A percentile compares a stretch with the other conserved stretches of the same genome.
Conservation (phyloP, 2,888 invertebrate species). For the Thymelicus acteon region DNA sequence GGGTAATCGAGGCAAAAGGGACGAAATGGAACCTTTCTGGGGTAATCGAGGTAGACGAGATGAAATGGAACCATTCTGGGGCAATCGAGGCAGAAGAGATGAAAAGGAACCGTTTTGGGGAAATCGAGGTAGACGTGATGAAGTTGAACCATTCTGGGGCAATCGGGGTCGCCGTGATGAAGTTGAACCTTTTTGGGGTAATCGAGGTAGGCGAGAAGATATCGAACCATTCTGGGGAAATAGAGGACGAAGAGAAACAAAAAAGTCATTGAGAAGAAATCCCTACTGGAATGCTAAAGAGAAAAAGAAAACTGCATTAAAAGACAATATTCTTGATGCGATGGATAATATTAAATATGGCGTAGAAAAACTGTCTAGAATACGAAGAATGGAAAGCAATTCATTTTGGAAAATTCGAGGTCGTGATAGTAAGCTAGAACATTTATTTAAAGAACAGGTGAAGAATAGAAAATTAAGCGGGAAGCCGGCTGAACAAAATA, state of each 20-base stretch:
- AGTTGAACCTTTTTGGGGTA: conserved; percentile 59
- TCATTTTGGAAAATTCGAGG: conserved; percentile 63
- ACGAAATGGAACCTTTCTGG: conserved; percentile 63
- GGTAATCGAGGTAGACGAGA: conserved; percentile 58
- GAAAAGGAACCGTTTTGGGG: conserved; percentile 60
- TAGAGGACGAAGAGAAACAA: conserved; percentile 58
- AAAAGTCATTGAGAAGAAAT: conserved; percentile 39
- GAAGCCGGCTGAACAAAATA: conserved; percentile 54
- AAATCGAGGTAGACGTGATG: conserved; percentile 52
- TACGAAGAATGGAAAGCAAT: conserved; percentile 50
- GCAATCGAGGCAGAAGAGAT: conserved; percentile 54
- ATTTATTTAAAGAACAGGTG: conserved; percentile 53
- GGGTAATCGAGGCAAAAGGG: conserved; percentile 56
- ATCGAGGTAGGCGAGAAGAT: conserved; percentile 52
- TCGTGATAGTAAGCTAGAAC: conserved; percentile 59
- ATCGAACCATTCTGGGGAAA: conserved; percentile 75
- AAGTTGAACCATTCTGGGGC: conserved; percentile 53
- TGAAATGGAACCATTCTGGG: conserved; percentile 54
- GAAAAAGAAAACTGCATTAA: conserved; percentile 55
- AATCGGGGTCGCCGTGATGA: conserved; percentile 56
- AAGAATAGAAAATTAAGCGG: conserved; percentile 41
- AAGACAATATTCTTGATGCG: conserved; percentile 57
- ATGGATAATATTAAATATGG: conserved; percentile 61
- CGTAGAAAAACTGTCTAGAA: conserved; percentile 58
- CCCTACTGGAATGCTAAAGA: conserved; percentile 70